Conservation (phyloP, 2,797 vertebrate genomes). For the Dermochelys coriacea region DNA sequence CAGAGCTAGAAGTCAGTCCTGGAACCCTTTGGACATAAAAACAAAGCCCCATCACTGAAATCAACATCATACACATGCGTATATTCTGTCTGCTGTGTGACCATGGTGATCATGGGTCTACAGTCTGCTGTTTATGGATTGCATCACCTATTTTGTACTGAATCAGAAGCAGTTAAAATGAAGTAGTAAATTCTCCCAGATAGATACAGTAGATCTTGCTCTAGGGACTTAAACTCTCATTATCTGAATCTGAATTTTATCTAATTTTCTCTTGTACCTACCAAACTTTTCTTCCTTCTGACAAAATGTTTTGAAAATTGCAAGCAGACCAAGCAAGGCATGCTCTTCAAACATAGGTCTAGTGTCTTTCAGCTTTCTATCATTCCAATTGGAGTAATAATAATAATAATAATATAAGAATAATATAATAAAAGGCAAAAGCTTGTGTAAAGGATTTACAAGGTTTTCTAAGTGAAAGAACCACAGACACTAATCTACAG, state of each 20-base stretch:
- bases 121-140: not conserved
- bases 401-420: no score
- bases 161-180: conserved; percentile 19
- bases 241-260: not conserved
- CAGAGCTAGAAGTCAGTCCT: not conserved
- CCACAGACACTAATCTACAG: not conserved
- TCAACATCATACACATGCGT: fast-evolving
- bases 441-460: not conserved
- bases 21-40: not conserved
- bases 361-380: not conserved
- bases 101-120: not conserved
- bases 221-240: not conserved
- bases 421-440: not conserved
- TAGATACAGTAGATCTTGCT: not conserved
- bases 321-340: not conserved
- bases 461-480: not conserved
- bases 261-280: not conserved
- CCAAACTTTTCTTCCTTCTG: conserved; percentile 8
- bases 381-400: not conserved
- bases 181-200: conserved; percentile 2
- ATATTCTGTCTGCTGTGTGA: not conserved
- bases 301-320: conserved; percentile 22
- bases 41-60: not conserved
- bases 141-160: not conserved
- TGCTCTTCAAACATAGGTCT: not conserved